Conservation (phyloP, 2,113 vertebrate species). For the Zapus hudsonius region DNA sequence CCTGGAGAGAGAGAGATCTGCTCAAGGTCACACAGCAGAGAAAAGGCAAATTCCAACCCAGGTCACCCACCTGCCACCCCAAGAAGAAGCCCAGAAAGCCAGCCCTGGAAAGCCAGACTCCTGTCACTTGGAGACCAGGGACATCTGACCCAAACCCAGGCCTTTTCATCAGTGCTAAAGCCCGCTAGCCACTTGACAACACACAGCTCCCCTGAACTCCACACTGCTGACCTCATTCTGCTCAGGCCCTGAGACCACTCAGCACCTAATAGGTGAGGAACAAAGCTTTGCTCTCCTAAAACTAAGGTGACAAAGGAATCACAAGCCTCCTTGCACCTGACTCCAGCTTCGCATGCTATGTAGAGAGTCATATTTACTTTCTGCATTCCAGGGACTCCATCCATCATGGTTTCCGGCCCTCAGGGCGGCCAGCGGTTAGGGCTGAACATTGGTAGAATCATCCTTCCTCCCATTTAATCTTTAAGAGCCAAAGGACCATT, state of each 20-base stretch:
- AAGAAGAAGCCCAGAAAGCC: background rate
- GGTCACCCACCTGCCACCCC: background rate
- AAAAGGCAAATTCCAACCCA: background rate
- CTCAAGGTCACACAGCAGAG: background rate
- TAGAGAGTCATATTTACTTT: background rate
- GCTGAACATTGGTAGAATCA: background rate
- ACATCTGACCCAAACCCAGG: too few relatives aligned
- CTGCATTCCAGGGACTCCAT: background rate
- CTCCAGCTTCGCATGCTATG: background rate
- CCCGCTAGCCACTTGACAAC: too few relatives aligned
- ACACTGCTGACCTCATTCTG: too few relatives aligned
- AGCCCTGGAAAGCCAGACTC: too few relatives aligned
- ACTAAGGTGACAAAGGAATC: background rate
- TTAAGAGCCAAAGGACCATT: background rate
- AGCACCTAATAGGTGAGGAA: background rate
- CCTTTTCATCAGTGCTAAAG: too few relatives aligned
- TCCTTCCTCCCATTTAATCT: slow-evolving; percentile 23
- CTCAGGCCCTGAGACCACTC: too few relatives aligned
- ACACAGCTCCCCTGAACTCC: too few relatives aligned
- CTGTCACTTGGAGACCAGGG: background rate
- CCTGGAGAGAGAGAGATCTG: too few relatives aligned
- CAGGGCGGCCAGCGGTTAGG: background rate
- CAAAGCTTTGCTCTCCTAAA: background rate
- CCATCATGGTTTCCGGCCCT: background rate
- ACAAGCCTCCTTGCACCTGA: accelerated